Evolutionary conservation across 2,113 vertebrate genomes (phyloP).

Genomic region (Murina feae): DNA sequence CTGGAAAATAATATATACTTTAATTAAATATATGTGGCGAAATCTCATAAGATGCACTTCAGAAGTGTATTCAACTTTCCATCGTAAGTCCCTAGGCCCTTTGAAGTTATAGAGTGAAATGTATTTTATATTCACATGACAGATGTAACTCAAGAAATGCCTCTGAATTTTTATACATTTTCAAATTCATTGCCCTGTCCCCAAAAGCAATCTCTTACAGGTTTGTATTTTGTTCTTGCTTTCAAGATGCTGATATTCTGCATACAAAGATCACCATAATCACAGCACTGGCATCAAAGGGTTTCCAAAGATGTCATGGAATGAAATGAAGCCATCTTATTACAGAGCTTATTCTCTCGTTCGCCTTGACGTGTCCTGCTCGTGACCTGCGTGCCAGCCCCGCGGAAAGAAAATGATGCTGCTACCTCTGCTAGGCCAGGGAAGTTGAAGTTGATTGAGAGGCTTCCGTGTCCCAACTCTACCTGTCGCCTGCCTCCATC

Average conservation of each 20-base stretch:
- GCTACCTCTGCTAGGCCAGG: not conserved
- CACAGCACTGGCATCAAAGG: constrained; percentile 18
- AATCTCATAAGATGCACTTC: constrained; percentile 33
- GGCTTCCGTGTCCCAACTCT: not conserved
- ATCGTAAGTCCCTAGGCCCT: not conserved
- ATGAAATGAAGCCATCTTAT: not conserved
- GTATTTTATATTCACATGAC: constrained; percentile 49
- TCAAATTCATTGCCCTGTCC: not conserved
- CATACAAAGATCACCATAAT: not conserved
- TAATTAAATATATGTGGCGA: constrained; percentile 44
- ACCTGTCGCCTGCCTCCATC: not conserved
- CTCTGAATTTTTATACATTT: constrained; percentile 32
- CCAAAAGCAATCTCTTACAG: not conserved
- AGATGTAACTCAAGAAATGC: constrained; percentile 4
- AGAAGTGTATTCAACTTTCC: constrained; percentile 45
- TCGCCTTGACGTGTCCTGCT: not conserved
- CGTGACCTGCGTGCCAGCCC: not conserved
- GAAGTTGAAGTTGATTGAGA: not conserved
- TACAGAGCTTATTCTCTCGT: not conserved
- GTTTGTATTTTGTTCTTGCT: constrained; percentile 14
- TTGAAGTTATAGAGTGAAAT: constrained; percentile 42
- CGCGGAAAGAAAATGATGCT: not conserved
- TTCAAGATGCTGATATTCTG: constrained; percentile 5
- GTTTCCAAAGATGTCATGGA: constrained; percentile 30
- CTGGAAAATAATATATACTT: constrained; percentile 44